Conservation (phyloP, 2,113 vertebrate genomes). For the Jacana jacana region DNA sequence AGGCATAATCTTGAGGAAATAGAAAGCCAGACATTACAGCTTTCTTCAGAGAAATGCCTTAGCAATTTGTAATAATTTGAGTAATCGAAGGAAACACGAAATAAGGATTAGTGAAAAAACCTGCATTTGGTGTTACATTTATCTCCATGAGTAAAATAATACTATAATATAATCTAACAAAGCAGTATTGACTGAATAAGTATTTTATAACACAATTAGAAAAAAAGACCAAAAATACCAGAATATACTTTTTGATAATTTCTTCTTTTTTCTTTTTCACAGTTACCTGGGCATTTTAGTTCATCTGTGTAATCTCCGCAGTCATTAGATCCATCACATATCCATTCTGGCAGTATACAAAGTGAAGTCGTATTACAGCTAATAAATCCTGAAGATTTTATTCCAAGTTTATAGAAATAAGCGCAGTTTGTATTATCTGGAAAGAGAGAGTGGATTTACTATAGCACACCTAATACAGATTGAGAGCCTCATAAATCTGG, state of each 20-base stretch:
- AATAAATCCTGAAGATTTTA: constrained; percentile 90
- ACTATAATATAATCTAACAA: neutral
- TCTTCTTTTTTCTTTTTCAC: neutral
- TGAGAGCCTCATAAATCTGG: neutral
- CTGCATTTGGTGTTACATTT: neutral
- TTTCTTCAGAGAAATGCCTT: neutral
- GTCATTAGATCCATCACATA: constrained; percentile 97
- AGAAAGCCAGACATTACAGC: neutral
- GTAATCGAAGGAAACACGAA: neutral
- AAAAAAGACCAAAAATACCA: neutral
- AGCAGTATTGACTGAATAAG: neutral
- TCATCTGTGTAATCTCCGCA: constrained; percentile 97
- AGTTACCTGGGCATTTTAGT: constrained; percentile 93
- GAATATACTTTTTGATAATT: neutral
- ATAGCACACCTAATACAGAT: neutral
- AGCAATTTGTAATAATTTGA: neutral
- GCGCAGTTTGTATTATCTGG: constrained; percentile 89
- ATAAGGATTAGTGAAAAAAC: neutral
- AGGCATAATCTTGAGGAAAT: neutral
- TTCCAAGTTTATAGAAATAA: constrained; percentile 94
- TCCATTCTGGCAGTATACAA: constrained; percentile 92
- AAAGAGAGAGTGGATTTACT: constrained; percentile 37
- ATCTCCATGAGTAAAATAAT: neutral
- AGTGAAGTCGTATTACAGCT: constrained; percentile 95
- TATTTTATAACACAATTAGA: neutral